These are phyloP conservation scores for Folsomia candida DNA, from an alignment of 2,888 invertebrate species.

Conservation along the genomic window DNA sequence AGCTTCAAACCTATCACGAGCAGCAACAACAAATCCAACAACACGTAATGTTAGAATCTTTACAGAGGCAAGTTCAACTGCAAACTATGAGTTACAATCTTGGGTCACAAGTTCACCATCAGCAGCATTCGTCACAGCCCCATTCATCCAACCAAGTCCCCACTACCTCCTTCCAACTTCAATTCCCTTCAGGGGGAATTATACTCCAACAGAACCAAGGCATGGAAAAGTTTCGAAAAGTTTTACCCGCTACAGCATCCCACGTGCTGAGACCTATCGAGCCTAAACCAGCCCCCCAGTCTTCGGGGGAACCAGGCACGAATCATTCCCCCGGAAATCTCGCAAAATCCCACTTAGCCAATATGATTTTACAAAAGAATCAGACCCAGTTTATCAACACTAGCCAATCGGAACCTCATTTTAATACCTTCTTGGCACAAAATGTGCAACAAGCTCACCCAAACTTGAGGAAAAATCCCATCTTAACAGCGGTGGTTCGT, in stretches of 20 bases:
- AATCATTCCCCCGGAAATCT: not conserved
- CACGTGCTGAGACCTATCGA: conserved; percentile 20
- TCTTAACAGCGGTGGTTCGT: conserved; percentile 43
- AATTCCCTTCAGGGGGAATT: not conserved
- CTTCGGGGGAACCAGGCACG: not conserved
- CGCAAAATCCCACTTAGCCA: not conserved
- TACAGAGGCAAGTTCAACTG: not conserved
- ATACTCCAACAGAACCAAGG: too few relatives aligned
- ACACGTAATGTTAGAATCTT: not conserved
- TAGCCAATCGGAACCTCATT: not conserved
- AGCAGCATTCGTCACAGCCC: too few relatives aligned
- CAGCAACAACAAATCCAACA: conserved; percentile 7
- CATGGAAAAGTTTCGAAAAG: conserved; percentile 33
- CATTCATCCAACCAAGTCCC: not conserved
- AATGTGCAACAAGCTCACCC: too few relatives aligned
- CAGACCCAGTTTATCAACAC: too few relatives aligned
- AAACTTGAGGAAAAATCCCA: conserved; percentile 10
- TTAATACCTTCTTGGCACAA: too few relatives aligned
- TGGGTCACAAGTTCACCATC: too few relatives aligned
- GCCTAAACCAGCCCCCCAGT: conserved; percentile 1
- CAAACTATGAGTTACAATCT: too few relatives aligned
- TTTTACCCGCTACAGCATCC: too few relatives aligned
- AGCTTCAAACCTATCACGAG: not conserved
- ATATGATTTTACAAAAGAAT: conserved; percentile 7
- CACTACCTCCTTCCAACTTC: not conserved